phyloP scores from a whole-genome alignment of 1,140 invertebrate species.

The Palaemon carinicauda region DNA sequence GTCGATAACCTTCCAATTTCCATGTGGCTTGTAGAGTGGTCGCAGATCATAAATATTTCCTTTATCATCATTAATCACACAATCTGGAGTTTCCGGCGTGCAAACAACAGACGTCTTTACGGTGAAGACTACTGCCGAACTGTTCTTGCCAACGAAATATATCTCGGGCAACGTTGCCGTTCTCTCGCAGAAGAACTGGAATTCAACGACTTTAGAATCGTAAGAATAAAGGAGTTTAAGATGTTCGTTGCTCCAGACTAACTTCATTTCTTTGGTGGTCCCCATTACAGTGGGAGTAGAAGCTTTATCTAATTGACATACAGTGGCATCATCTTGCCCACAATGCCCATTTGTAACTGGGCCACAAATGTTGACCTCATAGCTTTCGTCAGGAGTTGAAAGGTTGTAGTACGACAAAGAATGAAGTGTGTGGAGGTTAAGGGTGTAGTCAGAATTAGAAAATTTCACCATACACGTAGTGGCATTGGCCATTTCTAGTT shows the following conservation, averaged over 20 bases:
- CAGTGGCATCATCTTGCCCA: neutral
- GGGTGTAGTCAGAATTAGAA: neutral
- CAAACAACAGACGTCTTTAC: constrained; percentile 11
- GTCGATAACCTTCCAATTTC: constrained; percentile 29
- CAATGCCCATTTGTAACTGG: constrained; percentile 19
- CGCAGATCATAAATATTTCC: constrained; percentile 32
- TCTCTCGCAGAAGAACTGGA: constrained; percentile 13
- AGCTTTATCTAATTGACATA: neutral
- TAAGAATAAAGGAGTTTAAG: neutral
- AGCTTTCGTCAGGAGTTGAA: neutral
- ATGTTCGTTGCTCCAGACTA: neutral
- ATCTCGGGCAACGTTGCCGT: neutral
- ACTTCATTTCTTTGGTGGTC: neutral
- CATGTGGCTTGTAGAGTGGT: neutral
- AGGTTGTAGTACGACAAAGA: neutral
- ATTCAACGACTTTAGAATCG: neutral
- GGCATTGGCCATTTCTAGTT: neutral
- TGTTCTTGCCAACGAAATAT: constrained; percentile 8
- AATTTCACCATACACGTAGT: neutral
- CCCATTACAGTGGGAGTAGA: neutral
- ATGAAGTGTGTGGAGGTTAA: constrained; percentile 20
- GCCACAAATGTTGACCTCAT: constrained; percentile 36
- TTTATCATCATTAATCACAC: constrained; percentile 12
- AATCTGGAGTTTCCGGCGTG: neutral
- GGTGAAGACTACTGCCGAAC: neutral